These are phyloP conservation scores for Julus scanicus DNA, from an alignment of 2,888 invertebrate species.

Conservation along the genomic window DNA sequence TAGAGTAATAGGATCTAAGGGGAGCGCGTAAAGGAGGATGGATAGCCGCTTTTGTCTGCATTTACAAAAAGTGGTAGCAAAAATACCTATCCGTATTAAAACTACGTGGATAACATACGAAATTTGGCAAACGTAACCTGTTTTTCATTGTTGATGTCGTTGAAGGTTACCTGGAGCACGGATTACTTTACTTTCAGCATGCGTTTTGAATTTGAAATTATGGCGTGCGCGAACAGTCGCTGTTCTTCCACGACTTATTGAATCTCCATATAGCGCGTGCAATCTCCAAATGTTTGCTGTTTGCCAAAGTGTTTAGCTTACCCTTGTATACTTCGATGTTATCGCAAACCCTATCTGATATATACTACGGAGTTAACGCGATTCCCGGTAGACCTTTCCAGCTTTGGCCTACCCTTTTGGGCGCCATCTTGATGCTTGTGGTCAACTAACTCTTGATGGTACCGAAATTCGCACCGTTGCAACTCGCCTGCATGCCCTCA, in stretches of 20 bases:
- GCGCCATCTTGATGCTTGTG: not conserved
- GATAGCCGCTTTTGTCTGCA: conserved; percentile 42
- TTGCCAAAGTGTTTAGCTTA: not conserved
- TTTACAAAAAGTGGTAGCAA: conserved; percentile 42
- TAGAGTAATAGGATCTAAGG: conserved; percentile 36
- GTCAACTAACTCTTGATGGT: not conserved
- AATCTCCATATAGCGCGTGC: not conserved
- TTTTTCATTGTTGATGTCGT: conserved; percentile 42
- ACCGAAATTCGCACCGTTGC: conserved; percentile 4
- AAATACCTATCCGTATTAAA: conserved; percentile 42
- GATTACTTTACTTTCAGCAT: conserved; percentile 36
- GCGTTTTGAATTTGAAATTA: conserved; percentile 34
- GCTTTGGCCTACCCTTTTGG: not conserved
- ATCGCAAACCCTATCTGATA: not conserved
- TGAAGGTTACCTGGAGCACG: conserved; percentile 30
- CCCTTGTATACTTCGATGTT: not conserved
- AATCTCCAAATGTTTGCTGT: not conserved
- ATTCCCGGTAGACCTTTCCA: not conserved
- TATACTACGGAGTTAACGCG: not conserved
- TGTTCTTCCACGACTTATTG: not conserved
- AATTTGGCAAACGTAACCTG: conserved; percentile 25
- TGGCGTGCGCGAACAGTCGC: conserved; percentile 19
- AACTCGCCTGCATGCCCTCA: not conserved
- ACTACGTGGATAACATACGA: not conserved
- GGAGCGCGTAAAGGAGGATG: conserved; percentile 27